Conservation (phyloP, 2,888 invertebrate genomes). For the Lepeophtheirus nordmannii region DNA sequence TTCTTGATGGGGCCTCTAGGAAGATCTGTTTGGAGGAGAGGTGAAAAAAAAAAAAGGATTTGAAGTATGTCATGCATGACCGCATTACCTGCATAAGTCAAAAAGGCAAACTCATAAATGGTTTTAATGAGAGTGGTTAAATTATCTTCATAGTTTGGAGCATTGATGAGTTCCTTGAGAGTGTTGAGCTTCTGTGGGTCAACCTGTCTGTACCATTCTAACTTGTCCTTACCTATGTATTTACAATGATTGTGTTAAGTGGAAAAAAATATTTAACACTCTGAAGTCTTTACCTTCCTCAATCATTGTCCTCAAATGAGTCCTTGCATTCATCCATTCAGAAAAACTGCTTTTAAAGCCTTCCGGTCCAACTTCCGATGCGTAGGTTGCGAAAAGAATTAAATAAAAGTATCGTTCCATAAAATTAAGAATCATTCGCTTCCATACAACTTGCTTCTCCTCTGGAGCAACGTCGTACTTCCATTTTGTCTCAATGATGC, state of each 20-base stretch:
- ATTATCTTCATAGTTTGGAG: conserved; percentile 22
- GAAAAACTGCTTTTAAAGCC: conserved; percentile 15
- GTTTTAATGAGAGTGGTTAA: conserved; percentile 20
- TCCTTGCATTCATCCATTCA: conserved; percentile 17
- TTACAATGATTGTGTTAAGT: background rate
- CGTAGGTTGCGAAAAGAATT: conserved; percentile 20
- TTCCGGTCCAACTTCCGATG: conserved; percentile 16
- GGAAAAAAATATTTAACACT: background rate
- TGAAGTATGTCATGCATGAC: too few species aligned
- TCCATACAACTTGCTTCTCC: conserved; percentile 23
- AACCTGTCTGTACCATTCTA: conserved; percentile 23
- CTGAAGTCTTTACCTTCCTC: conserved; percentile 8
- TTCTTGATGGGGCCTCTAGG: conserved; percentile 23
- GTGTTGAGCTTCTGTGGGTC: conserved; percentile 21
- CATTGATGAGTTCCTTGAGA: conserved; percentile 21
- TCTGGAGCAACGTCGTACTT: conserved; percentile 23
- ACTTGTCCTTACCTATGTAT: conserved; percentile 14
- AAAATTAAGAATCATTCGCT: conserved; percentile 22
- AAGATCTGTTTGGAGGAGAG: background rate
- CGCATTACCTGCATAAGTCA: conserved; percentile 17
- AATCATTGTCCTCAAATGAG: conserved; percentile 17
- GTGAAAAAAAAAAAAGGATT: too few species aligned
- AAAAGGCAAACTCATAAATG: conserved; percentile 23
- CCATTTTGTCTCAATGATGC: conserved; percentile 24
- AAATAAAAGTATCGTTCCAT: conserved; percentile 22